Evolutionary conservation across 2,888 invertebrate genomes (phyloP).

Genomic region (Chrysina gloriosa): DNA sequence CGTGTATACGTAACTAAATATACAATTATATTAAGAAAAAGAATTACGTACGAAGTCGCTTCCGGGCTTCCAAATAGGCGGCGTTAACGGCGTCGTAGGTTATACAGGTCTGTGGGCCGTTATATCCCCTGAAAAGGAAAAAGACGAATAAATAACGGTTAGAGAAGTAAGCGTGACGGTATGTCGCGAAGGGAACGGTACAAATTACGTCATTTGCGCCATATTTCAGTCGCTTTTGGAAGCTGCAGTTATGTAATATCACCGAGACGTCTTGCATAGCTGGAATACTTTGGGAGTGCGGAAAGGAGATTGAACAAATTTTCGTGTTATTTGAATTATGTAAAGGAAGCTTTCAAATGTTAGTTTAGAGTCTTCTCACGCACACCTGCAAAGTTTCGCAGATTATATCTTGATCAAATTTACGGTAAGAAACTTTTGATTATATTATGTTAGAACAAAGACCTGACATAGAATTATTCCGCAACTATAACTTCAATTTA

Average conservation of each 20-base stretch:
- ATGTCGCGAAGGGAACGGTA: not conserved
- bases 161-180: not conserved
- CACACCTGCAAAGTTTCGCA: too few species aligned
- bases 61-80: slow-evolving; percentile 87
- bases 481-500: too few species aligned
- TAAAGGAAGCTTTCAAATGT: too few species aligned
- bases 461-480: too few species aligned
- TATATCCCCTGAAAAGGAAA: slow-evolving; percentile 72
- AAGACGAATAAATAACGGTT: slow-evolving; percentile 27
- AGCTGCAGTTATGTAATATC: not conserved
- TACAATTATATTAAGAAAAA: slow-evolving; percentile 49
- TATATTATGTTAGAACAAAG: too few species aligned
- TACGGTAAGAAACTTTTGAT: too few species aligned
- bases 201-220: not conserved
- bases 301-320: too few species aligned
- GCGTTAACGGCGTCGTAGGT: slow-evolving; percentile 91
- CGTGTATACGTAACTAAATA: not conserved
- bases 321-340: too few species aligned
- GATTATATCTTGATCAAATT: too few species aligned
- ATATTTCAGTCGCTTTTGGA: not conserved
- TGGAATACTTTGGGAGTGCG: too few species aligned
- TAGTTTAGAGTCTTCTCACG: too few species aligned
- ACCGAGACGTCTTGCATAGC: not conserved
- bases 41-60: slow-evolving; percentile 83
- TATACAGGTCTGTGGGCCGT: slow-evolving; percentile 83